Evolutionary conservation across 1,140 invertebrate species (phyloP), one percentile per base, ranked within the genome.

Genomic region (Penaeus japonicus): DNA sequence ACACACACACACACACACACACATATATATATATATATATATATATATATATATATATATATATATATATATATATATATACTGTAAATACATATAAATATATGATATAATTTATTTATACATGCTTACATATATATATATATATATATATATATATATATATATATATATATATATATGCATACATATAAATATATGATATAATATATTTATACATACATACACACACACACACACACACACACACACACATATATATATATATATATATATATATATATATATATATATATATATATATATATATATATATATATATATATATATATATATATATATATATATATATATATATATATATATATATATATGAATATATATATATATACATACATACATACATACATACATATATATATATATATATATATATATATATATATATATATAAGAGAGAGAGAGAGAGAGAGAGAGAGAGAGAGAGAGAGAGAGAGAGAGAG

Each of bases 331-430:
- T 18, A 30, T 73, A 30, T 73, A 30, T 73, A 5, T 73, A 73
- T 24, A 70, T 70, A 70, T 24, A 70, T 24, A 70, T 70, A 22
- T 70, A 70, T 70, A 70, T 70, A 70, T 70, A 70, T 70, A 70
- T 70, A 70, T 70, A 70, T 70, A 70, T 70, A 70, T 70, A 70
- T 70, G n/a, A n/a, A 70, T 70, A 70, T 70, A 70, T 70, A 70
- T 70, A 70, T 70, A 70, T 70, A 70, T 70, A 70, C 24, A 70
- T 70, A 27, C 24, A 27, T 70, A 27, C 32, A 1, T n/a, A 27
- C 10, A 2, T 70, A 17, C 24, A 27, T 70, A 27, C 24, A 27
- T 24, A 3, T 24, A 27, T 17, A 3, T 70, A 2, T 24, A 4
- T 24, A n/a, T 24, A 27, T 70, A 70, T 70, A 17, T 3, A 70